phyloP scores from a whole-genome alignment of 2,113 vertebrate genomes.

The Parus major region DNA sequence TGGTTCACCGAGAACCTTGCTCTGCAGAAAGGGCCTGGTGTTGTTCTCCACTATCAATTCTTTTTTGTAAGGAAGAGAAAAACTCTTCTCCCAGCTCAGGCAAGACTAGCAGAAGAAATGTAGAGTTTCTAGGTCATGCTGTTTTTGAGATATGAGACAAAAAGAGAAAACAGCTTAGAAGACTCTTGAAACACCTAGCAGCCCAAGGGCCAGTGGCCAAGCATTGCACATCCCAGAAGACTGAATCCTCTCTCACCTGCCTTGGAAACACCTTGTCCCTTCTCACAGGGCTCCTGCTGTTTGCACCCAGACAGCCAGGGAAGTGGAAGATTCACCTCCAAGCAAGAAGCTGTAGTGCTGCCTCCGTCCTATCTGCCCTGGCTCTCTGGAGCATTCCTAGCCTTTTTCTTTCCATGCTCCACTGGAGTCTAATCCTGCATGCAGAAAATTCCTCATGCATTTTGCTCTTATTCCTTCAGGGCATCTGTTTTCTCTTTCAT shows the following conservation, averaged over 20 bases:
- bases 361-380: background rate
- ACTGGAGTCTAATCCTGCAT: slow-evolving; percentile 38
- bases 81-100: background rate
- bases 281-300: background rate
- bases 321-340: background rate
- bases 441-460: slow-evolving; percentile 47
- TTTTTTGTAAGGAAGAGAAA: background rate
- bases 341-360: background rate
- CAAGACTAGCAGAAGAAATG: background rate
- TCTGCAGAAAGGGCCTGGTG: background rate
- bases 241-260: accelerated
- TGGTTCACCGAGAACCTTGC: background rate
- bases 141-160: background rate
- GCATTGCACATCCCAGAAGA: background rate
- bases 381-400: background rate
- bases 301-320: background rate
- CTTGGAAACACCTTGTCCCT: background rate
- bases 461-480: slow-evolving; percentile 51
- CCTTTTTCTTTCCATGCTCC: slow-evolving; percentile 26
- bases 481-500: slow-evolving; percentile 57
- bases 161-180: background rate
- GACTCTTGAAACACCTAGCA: background rate
- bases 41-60: background rate
- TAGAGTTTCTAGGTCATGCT: background rate
- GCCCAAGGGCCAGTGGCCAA: background rate